Evolutionary conservation across 2,888 invertebrate genomes (phyloP), one percentile per base, ranked within the genome.

Genomic region (Odontothrips loti): DNA sequence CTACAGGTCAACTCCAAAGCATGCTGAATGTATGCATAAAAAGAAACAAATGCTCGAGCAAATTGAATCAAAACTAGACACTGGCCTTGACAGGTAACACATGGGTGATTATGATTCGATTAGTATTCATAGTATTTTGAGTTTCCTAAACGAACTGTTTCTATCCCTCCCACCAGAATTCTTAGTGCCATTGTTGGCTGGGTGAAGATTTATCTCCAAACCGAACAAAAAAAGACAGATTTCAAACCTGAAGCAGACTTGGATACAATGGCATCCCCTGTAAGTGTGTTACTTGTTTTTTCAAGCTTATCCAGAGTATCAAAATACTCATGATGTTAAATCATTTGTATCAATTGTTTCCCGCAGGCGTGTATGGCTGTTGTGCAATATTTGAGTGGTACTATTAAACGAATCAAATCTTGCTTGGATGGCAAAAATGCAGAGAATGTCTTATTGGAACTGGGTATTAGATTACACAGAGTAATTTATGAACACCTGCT

Each of bases 171-270:
- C 80, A 81, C 79, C 82, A 87, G 95, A 81, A 94, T 96, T 2
- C 90, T 99, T 81, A 93, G 93, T 83, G 95, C 97, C 0, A 92
- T 98, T 43, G 92, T 95, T 82, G 94, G 95, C 80, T 99, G 97
- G 96, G 94, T 97, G 0, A 95, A 94, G 87, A 90, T 95, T 81
- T 94, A 97, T 85, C 89, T 99, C 29, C 95, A 96, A 87, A 92
- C 92, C 0, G 98, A 99, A 86, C 99, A 99, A 88, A 96, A 95
- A 88, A 98, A 97, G 87, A 94, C 94, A 0, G 99, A 99, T 88
- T 99, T 95, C 86, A 95, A 93, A 85, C 95, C 96, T 0, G 96
- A 96, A 85, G 93, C 93, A 0, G 95, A 95, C 86, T 87, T 89
- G 82, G 95, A 98, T 85, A 96, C 95, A 0, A 89, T 96, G 51